Evolutionary conservation across 2,113 vertebrate species (phyloP).

Genomic region (Pseudorhombus dupliciocellatus): DNA sequence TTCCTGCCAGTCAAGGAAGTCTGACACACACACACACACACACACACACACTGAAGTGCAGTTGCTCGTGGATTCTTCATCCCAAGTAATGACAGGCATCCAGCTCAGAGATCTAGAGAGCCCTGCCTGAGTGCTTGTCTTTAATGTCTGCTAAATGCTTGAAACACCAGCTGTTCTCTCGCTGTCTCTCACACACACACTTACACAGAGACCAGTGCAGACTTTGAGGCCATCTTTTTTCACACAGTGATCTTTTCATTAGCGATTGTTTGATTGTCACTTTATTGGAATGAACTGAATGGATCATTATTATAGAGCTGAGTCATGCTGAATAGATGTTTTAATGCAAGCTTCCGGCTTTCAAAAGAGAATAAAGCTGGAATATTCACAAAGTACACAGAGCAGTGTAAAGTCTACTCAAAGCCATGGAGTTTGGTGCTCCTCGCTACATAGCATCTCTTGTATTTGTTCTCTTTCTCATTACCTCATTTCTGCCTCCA

Average conservation of each 20-base stretch:
- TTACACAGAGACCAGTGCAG: not conserved
- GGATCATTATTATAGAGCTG: slow-evolving; percentile 29
- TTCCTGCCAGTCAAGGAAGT: slow-evolving; percentile 27
- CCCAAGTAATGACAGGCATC: slow-evolving; percentile 57
- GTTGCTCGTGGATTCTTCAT: slow-evolving; percentile 38
- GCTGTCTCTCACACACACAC: not conserved
- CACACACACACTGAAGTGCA: slow-evolving; percentile 20
- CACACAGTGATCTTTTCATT: slow-evolving; percentile 35
- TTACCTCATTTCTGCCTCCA: not conserved
- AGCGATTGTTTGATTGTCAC: slow-evolving; percentile 41
- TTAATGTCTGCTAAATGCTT: slow-evolving; percentile 22
- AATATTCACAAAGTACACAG: not conserved
- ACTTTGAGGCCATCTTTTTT: not conserved
- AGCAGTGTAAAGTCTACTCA: slow-evolving; percentile 2
- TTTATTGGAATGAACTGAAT: slow-evolving; percentile 58
- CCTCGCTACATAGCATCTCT: not conserved
- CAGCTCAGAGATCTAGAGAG: slow-evolving; percentile 44
- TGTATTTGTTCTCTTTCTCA: not conserved
- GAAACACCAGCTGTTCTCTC: not conserved
- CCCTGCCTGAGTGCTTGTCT: slow-evolving; percentile 13
- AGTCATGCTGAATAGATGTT: slow-evolving; percentile 41
- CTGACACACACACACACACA: slow-evolving; percentile 6
- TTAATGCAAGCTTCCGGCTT: slow-evolving; percentile 29
- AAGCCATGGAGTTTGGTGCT: not conserved
- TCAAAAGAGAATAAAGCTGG: slow-evolving; percentile 5